Evolutionary conservation across 2,113 vertebrate species (phyloP), one percentile per base, ranked within the genome.

Genomic region (Hypomesus transpacificus): DNA sequence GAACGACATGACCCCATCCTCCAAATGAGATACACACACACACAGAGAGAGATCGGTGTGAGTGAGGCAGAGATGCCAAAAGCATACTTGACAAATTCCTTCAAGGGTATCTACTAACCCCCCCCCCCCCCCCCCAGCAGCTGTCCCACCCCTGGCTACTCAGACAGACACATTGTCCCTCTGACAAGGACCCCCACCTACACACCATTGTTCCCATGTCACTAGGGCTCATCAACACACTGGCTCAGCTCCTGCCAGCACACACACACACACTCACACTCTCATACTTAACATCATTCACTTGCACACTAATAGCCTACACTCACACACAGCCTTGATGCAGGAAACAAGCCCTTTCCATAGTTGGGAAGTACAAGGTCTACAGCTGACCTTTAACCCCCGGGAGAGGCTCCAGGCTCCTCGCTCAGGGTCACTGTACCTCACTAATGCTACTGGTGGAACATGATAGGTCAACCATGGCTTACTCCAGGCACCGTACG

Each of bases 141-240:
- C 64, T 71, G 69, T 50, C 53, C 50, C 9, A 63, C 69, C 75
- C 58, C 22, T 28, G 58, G 57, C 58, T 50, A 31, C 66, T 57
- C 51, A 73, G 70, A 65, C 52, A 18, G 52, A 50, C 28, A 57
- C 67, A 70, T 46, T 74, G 71, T 74, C 24, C 26, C 31, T 24
- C 53, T 24, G 61, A 72, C 64, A 66, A 21, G 51, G 58, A 18
- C 73, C 60, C 46, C 65, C 28, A 68, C 34, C 58, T 46, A 46
- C 59, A 60, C 24, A 60, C 28, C 5, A 68, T 64, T 79, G 53
- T 68, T 21, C 69, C 59, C 51, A 54, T 4, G 18, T 22, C 60
- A 26, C 39, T 17, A 6, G 14, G 13, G 16, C 28, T 69, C 60
- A 57, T 71, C 57, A 52, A 66, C 39, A 52, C 34, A 26, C 34